Conservation (phyloP, 2,797 vertebrate species). For the Tolypeutes matacus region DNA sequence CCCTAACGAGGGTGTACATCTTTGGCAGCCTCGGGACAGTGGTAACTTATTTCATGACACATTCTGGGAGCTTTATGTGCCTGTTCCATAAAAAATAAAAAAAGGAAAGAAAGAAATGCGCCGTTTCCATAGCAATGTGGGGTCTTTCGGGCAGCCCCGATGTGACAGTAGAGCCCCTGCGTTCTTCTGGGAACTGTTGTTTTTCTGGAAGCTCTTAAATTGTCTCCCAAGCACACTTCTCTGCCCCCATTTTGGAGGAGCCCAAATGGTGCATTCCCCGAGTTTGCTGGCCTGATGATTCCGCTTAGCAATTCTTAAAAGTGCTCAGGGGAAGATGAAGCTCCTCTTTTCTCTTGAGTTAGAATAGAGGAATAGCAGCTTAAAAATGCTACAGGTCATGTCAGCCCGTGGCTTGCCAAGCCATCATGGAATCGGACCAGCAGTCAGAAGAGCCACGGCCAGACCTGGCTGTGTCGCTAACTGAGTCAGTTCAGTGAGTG, state of each 20-base stretch:
- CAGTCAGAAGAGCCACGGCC: not conserved
- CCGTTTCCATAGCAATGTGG: conserved; percentile 89
- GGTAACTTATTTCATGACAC: conserved; percentile 90
- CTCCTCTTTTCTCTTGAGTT: not conserved
- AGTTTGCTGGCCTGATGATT: conserved; percentile 71
- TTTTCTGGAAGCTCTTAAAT: conserved; percentile 80
- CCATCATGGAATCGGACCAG: accelerated
- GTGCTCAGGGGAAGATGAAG: not conserved
- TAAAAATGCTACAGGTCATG: not conserved
- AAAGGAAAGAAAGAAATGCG: conserved; percentile 72
- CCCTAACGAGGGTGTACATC: conserved; percentile 89
- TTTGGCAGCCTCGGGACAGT: conserved; percentile 89
- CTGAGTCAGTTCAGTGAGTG: not conserved
- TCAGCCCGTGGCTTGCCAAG: not conserved
- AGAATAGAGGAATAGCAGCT: not conserved
- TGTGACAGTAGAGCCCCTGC: conserved; percentile 85
- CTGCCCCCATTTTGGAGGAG: conserved; percentile 26
- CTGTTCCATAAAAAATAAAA: conserved; percentile 85
- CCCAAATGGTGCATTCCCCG: conserved; percentile 65
- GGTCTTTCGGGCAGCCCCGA: conserved; percentile 85
- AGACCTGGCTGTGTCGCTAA: not conserved
- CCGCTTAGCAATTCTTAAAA: conserved; percentile 63
- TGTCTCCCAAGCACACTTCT: conserved; percentile 69
- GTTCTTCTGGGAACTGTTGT: conserved; percentile 81
- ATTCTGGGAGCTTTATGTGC: conserved; percentile 89